Evolutionary conservation across 2,113 vertebrate species (phyloP), one percentile per base, ranked within the genome.

Genomic region (Brachyhypopomus gauderio): DNA sequence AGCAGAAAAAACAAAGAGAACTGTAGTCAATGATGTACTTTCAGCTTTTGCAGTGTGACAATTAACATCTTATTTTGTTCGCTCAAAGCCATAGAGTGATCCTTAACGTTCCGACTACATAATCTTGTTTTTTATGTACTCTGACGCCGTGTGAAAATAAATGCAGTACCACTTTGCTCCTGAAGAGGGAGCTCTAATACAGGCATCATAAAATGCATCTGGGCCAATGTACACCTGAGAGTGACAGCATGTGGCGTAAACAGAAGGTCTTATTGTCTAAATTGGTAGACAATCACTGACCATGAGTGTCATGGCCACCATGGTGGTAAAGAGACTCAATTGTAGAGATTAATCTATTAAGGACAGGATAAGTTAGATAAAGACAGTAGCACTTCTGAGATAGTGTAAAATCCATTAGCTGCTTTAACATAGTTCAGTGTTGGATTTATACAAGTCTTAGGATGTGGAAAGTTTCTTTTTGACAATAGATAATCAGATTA

Each of bases 111-210:
- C 16, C 17, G 48, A 30, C 25, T 23, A 70, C 23, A 14, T 5
- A 19, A 20, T 75, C 30, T 60, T 2, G 20, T 22, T 3, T 36
- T 22, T 27, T 38, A 2, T 1, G 36, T n/a, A 23, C 9, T 55
- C 27, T 66, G 6, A 17, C 5, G 58, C 62, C 36, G 23, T 48
- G 22, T 72, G 27, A 69, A 8, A 59, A 55, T 38, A 59, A 79
- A 59, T 76, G 72, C 56, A 77, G 27, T 79, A 6, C 71, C 3
- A 66, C 20, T 27, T 69, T 78, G 5, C 20, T 80, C 92, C 93
- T 93, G 89, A 90, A 85, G 93, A 93, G 93, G 93, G 93, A 88
- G 93, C 92, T 93, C 92, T 89, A 91, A 94, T 93, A 92, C 93
- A 94, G 92, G 88, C 90, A 87, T 77, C n/a, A 59, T 75, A 27